Base-by-base conservation (phyloP, 2,797 vertebrate species). In the Chelon labrosus region DNA sequence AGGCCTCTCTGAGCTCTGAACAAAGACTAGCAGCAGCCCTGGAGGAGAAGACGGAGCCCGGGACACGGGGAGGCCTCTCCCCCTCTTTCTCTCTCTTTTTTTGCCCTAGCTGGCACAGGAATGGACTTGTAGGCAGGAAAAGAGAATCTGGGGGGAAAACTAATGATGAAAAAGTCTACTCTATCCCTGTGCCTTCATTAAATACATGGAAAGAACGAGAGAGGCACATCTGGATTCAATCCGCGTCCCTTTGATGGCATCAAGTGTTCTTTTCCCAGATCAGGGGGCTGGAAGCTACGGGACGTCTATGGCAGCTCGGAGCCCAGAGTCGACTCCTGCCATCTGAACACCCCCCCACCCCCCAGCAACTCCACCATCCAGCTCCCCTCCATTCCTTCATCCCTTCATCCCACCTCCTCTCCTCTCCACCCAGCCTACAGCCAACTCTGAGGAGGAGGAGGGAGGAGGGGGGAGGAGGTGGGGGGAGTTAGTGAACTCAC, bases 181-280 rank as follows among this genome's bases (percentile, higher is more conserved):
- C 92, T 90, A 88, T 93, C 95, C 95, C 93, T 92, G 94, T 88
- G 96, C 95, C 96, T 97, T 98, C 97, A 98, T 99, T 97, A 98
- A 98, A 97, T 96, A 96, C 96, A 96, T 96, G 96, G 96, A 98
- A 96, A 96, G 95, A 95, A 95, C 85, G 78, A 91, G 92, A 89
- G 93, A 92, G 90, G 85, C 93, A 97, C 97, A 99, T 99, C 97
- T 99, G 97, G 96, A 97, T 97, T 96, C 96, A 97, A 97, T 98
- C 95, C 90, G 87, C 88, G 90, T 93, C 88, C 93, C 97, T 99
- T 99, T 99, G 97, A 99, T 97, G 97, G 96, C 97, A 97, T 97
- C 97, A 97, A 97, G 96, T 97, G 97, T 96, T 96, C 96, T 97
- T 96, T 96, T 95, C 96, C 95, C 95, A 96, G 96, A 97, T 96